phyloP scores from a whole-genome alignment of 2,113 vertebrate genomes.

The Salvelinus fontinalis region DNA sequence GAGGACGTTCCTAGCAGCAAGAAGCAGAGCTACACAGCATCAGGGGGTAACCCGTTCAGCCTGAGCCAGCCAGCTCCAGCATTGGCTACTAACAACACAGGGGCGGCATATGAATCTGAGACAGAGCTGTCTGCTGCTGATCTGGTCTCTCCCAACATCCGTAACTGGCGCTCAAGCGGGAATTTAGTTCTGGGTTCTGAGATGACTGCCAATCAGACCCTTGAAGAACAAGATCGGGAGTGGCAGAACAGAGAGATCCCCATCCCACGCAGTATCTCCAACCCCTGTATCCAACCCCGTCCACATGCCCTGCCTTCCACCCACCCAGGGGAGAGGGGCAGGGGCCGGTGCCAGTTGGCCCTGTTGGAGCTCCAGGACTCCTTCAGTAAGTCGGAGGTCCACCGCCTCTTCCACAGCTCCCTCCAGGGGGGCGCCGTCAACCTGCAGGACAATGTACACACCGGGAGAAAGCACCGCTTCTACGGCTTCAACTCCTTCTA shows the following conservation, averaged over 20 bases:
- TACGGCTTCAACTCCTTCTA: constrained; percentile 75
- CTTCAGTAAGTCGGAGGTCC: constrained; percentile 73
- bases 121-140: too few species aligned
- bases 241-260: constrained; percentile 42
- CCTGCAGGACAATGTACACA: constrained; percentile 69
- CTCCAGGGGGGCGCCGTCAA: constrained; percentile 63
- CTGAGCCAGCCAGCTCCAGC: constrained; percentile 37
- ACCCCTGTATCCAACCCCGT: constrained; percentile 13
- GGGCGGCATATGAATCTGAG: too few species aligned
- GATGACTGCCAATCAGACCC: neutral
- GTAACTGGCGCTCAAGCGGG: too few species aligned
- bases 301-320: constrained; percentile 28
- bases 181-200: too few species aligned
- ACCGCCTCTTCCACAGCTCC: constrained; percentile 62
- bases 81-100: too few species aligned
- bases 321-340: neutral
- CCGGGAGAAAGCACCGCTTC: constrained; percentile 75
- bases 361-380: constrained; percentile 72
- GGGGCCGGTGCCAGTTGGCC: constrained; percentile 23
- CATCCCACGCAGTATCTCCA: constrained; percentile 4
- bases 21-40: constrained; percentile 20
- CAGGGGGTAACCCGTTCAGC: constrained; percentile 32
- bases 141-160: too few species aligned
- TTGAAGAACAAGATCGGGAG: neutral
- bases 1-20: constrained; percentile 43